Percentiles rank a stretch among this genome's conserved stretches.
Conservation (phyloP, 2,888 invertebrate genomes). For the Zhuqinia jingwanae region DNA sequence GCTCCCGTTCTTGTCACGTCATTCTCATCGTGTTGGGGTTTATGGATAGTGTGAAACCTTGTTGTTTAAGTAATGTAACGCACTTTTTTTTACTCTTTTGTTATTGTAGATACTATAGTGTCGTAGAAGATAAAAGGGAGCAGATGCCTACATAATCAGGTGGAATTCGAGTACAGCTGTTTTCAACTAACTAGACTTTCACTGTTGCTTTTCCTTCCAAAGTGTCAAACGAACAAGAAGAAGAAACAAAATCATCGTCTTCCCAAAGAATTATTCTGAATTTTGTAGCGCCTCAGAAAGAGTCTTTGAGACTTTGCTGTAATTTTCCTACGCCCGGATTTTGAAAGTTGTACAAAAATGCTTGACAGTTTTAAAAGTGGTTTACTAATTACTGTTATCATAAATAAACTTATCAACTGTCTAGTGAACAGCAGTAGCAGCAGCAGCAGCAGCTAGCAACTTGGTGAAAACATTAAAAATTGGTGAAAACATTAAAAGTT, state of each 20-base stretch:
- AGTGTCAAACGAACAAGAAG: background rate
- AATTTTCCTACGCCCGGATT: too few relatives aligned
- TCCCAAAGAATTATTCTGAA: too few relatives aligned
- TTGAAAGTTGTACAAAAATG: too few relatives aligned
- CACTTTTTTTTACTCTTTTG: background rate
- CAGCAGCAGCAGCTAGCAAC: too few relatives aligned
- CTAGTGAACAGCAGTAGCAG: too few relatives aligned
- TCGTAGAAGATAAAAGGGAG: background rate
- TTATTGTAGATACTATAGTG: background rate
- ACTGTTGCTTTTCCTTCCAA: background rate
- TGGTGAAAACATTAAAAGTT: too few relatives aligned
- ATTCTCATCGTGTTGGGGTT: conserved; percentile 18
- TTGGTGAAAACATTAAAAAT: too few relatives aligned
- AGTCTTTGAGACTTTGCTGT: too few relatives aligned
- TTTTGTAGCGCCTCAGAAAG: too few relatives aligned
- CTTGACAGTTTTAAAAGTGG: too few relatives aligned
- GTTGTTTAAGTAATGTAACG: background rate
- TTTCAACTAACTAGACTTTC: background rate
- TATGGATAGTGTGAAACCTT: background rate
- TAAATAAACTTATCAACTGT: too few relatives aligned
- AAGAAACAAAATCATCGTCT: background rate
- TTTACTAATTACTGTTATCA: too few relatives aligned
- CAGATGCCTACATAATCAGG: conserved; percentile 17
- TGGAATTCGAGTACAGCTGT: conserved; percentile 3
- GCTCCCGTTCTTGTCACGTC: conserved; percentile 9